Conservation (phyloP, 2,888 invertebrate genomes). For the Tetranychus piercei region DNA sequence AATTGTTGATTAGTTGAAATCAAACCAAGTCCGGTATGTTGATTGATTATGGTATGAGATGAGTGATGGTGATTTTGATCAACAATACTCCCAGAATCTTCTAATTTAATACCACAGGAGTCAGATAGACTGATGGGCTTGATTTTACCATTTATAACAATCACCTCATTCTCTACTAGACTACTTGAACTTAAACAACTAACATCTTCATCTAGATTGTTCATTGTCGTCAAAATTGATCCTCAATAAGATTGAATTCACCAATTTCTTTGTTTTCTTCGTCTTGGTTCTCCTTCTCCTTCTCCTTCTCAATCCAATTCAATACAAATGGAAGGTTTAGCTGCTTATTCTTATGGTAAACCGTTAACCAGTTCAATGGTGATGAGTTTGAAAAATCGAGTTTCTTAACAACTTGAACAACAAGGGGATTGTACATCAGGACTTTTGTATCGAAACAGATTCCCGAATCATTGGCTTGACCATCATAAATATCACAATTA, state of each 20-base stretch:
- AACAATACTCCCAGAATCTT: not conserved
- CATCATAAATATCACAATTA: too few relatives aligned
- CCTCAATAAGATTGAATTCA: not conserved
- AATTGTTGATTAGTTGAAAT: not conserved
- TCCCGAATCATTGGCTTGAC: too few relatives aligned
- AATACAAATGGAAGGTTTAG: too few relatives aligned
- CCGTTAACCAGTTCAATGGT: too few relatives aligned
- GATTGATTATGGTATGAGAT: not conserved
- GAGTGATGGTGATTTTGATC: not conserved
- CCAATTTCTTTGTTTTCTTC: not conserved
- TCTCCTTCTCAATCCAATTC: too few relatives aligned
- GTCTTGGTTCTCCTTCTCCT: not conserved
- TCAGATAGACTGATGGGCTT: not conserved
- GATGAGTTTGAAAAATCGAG: too few relatives aligned
- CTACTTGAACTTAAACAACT: not conserved
- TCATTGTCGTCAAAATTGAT: constrained; percentile 1
- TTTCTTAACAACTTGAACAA: too few relatives aligned
- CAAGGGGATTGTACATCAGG: too few relatives aligned
- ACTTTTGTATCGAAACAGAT: too few relatives aligned
- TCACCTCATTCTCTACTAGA: constrained; percentile 6
- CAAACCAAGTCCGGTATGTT: not conserved
- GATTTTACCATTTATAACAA: constrained; percentile 6
- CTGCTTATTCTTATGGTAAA: too few relatives aligned
- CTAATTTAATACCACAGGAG: not conserved
- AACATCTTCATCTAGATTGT: constrained; percentile 2